Percentiles rank a stretch among this genome's conserved stretches.
Evolutionary conservation across 2,888 invertebrate genomes (phyloP).

Genomic region (Notodonta ziczac): DNA sequence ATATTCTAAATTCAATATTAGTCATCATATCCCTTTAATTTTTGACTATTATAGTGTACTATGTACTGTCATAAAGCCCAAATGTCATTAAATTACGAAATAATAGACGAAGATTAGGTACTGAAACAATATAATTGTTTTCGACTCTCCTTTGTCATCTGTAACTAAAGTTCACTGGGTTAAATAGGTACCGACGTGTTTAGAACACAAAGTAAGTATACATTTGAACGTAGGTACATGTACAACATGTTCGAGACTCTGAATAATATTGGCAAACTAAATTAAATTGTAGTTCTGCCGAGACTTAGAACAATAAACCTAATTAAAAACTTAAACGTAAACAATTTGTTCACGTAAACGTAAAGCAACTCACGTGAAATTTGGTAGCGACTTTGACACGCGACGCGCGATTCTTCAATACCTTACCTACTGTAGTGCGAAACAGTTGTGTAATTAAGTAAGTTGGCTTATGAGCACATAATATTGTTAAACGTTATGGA

Average conservation of each 20-base stretch:
- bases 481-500: conserved; percentile 18
- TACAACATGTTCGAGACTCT: not conserved
- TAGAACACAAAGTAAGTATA: too few species aligned
- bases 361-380: not conserved
- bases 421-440: conserved; percentile 1
- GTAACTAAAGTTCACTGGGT: too few species aligned
- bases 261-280: not conserved
- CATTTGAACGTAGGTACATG: too few species aligned
- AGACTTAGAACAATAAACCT: not conserved
- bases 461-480: conserved; percentile 17
- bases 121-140: too few species aligned
- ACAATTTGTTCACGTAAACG: conserved; percentile 1
- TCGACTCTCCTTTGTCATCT: too few species aligned
- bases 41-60: too few species aligned
- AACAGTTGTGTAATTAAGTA: conserved; percentile 16
- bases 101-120: too few species aligned
- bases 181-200: too few species aligned
- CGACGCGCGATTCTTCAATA: not conserved
- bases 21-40: too few species aligned
- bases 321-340: conserved; percentile 5
- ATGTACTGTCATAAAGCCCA: too few species aligned
- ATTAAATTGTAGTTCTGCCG: not conserved
- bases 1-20: too few species aligned
- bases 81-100: too few species aligned
- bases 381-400: not conserved